Conservation (phyloP, 2,113 vertebrate species). For the Coturnix japonica region DNA sequence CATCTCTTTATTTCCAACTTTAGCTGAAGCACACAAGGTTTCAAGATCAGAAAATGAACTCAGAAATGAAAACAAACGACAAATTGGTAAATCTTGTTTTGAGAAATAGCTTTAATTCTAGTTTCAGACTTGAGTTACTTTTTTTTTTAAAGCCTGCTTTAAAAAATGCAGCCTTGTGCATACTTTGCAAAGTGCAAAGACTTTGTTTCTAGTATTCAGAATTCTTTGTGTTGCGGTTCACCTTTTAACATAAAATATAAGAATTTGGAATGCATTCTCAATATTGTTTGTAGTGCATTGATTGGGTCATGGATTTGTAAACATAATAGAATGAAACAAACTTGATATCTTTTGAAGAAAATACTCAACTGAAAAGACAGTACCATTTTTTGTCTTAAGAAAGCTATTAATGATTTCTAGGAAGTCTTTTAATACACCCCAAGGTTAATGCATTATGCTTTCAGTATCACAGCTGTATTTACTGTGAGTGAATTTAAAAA, state of each 20-base stretch:
- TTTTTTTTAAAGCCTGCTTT: not conserved
- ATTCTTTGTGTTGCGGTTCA: not conserved
- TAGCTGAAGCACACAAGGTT: conserved; percentile 87
- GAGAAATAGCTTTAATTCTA: conserved; percentile 26
- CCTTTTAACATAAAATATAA: not conserved
- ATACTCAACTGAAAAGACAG: not conserved
- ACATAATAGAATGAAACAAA: not conserved
- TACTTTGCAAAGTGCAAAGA: not conserved
- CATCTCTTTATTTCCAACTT: conserved; percentile 66
- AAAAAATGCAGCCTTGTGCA: not conserved
- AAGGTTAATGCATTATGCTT: not conserved
- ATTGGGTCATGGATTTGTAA: not conserved
- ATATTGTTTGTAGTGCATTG: not conserved
- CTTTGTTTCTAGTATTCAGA: not conserved
- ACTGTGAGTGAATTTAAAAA: not conserved
- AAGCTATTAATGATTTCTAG: not conserved
- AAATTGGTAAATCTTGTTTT: conserved; percentile 81
- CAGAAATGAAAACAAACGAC: conserved; percentile 88
- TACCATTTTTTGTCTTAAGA: not conserved
- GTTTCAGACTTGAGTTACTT: conserved; percentile 4
- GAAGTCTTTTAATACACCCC: not conserved
- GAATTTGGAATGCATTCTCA: not conserved
- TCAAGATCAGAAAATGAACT: conserved; percentile 85
- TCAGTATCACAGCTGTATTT: not conserved
- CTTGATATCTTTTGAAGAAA: not conserved